Evolutionary conservation across 2,888 invertebrate genomes (phyloP).

Genomic region (Chirona hameri): DNA sequence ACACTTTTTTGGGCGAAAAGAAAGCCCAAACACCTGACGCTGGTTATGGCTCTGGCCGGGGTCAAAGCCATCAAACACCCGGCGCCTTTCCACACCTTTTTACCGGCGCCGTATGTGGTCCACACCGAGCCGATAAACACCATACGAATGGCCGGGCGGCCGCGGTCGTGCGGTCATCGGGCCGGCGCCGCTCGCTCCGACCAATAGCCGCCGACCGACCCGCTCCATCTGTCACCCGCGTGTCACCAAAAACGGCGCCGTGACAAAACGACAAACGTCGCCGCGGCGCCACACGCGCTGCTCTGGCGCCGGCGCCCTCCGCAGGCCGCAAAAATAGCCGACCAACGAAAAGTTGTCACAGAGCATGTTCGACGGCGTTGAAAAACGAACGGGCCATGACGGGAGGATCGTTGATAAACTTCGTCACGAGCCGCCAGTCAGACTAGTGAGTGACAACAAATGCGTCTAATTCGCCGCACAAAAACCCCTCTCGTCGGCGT

Average conservation of each 20-base stretch:
- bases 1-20: too few relatives aligned
- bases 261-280: background rate
- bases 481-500: background rate
- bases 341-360: background rate
- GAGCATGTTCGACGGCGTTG: background rate
- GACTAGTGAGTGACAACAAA: background rate
- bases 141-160: too few relatives aligned
- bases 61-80: too few relatives aligned
- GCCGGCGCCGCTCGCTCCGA: background rate
- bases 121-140: too few relatives aligned
- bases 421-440: background rate
- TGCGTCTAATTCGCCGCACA: background rate
- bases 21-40: too few relatives aligned
- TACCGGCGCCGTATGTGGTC: too few relatives aligned
- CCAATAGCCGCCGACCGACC: background rate
- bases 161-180: too few relatives aligned
- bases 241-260: background rate
- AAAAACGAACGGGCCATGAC: background rate
- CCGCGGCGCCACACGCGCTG: background rate
- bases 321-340: background rate
- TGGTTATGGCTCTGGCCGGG: too few relatives aligned
- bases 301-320: background rate
- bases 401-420: background rate
- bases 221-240: conserved; percentile 3
- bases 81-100: too few relatives aligned